Evolutionary conservation across 2,888 invertebrate species (phyloP).

Genomic region (Saturnia japonica): DNA sequence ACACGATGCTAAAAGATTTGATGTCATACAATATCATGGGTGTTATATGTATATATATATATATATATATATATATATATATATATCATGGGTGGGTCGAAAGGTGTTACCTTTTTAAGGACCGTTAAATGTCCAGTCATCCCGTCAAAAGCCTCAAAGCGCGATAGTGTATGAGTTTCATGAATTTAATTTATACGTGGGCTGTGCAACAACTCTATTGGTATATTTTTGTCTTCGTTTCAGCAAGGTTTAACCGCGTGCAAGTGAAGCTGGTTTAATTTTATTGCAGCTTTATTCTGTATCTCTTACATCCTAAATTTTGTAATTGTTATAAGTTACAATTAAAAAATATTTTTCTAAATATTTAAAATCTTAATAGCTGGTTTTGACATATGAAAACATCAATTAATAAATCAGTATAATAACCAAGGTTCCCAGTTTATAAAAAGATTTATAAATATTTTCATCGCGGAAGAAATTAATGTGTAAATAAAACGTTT

Average conservation of each 20-base stretch:
- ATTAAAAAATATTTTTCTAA: neutral
- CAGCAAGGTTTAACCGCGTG: no score
- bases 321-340: neutral
- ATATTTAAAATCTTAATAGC: neutral
- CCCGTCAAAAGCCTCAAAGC: no score
- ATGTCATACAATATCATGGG: no score
- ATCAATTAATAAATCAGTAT: neutral
- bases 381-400: neutral
- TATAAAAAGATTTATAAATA: conserved; percentile 10
- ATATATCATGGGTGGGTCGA: no score
- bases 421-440: neutral
- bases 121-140: no score
- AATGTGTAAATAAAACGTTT: neutral
- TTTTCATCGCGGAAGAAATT: conserved; percentile 11
- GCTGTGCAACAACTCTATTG: neutral
- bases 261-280: neutral
- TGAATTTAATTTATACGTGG: neutral
- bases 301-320: neutral
- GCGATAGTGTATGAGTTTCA: no score
- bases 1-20: no score
- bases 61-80: no score
- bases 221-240: neutral
- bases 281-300: neutral
- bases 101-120: no score
- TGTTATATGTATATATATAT: no score